Base-by-base conservation (phyloP, 2,888 invertebrate species). In the Lissocephala sabroskyi region DNA sequence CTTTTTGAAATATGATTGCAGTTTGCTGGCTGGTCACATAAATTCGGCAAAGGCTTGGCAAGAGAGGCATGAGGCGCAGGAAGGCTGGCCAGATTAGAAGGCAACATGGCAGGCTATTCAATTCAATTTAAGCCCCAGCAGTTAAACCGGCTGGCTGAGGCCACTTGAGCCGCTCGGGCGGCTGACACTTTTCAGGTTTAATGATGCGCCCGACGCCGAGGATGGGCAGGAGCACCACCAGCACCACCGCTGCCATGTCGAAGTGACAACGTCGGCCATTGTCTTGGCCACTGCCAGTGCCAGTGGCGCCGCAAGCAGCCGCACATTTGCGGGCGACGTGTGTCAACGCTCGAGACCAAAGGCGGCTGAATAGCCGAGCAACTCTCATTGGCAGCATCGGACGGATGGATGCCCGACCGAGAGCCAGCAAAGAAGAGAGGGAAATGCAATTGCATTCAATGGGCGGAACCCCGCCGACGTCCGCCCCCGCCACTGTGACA, bases 181-280 rank as follows among this genome's bases (percentile, higher is more conserved):
- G 76, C 71, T 68, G 68, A 68, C 68, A 68, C 68, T 75, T 68
- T 68, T 68, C 68, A 61, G 68, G 73, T 73, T 68, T 76, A 68
- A 68, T 68, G 68, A 68, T 76, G 74, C 77, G 61, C 26, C 58
- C 49, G 52, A 50, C 45, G 29, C 33, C 51, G 49, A 26, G 42
- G 41, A 47, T 16, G 35, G 26, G n/a, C 41, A 18, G 37, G 9
- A 7, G 41, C 19, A 35, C 36, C 17, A 44, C 49, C 41, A 52
- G 23, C 40, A 52, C 52, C 57, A 49, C 54, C 43, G 44, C 47
- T 65, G 41, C 43, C n/a, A n/a, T n/a, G n/a, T n/a, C n/a, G n/a
- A n/a, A n/a, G n/a, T n/a, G 35, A 16, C 35, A 16, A 35, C 48
- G 42, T 39, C 29, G 45, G 32, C 63, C 52, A 76, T 68, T 68